These are phyloP conservation scores for Hydra vulgaris DNA, from an alignment of 30 jellyfish, hydroid and myxozoan species.

Conservation along the genomic window DNA sequence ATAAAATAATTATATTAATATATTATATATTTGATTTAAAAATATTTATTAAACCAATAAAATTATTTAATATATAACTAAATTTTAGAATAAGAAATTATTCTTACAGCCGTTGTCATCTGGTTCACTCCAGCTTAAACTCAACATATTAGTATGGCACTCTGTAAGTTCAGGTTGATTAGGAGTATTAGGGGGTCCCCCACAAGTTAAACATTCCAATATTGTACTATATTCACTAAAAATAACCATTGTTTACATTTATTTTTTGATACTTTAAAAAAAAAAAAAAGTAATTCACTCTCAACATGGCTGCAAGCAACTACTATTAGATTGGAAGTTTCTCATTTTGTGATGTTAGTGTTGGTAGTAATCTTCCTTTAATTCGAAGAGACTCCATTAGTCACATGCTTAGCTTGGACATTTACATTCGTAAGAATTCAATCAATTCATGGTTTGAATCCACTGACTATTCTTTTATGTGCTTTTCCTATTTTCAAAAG, in stretches of 20 bases:
- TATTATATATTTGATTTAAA: too few relatives aligned
- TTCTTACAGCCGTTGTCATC: constrained; percentile 84
- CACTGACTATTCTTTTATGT: too few relatives aligned
- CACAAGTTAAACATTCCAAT: constrained; percentile 88
- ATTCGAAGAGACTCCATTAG: too few relatives aligned
- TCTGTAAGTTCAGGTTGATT: constrained; percentile 54
- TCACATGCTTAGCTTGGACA: too few relatives aligned
- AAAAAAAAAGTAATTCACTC: neutral
- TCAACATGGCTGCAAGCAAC: neutral
- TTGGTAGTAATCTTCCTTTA: too few relatives aligned
- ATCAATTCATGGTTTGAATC: too few relatives aligned
- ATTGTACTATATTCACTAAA: constrained; percentile 60
- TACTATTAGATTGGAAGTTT: neutral
- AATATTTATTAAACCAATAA: too few relatives aligned
- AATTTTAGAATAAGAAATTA: too few relatives aligned
- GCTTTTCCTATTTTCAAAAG: too few relatives aligned
- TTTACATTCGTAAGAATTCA: too few relatives aligned
- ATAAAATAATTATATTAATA: neutral
- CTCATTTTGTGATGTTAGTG: too few relatives aligned
- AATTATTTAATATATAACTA: too few relatives aligned
- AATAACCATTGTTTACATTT: neutral
- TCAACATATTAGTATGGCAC: constrained; percentile 37
- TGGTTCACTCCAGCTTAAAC: constrained; percentile 74
- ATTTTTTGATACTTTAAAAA: neutral
- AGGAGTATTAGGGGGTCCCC: constrained; percentile 90